Evolutionary conservation across 2,888 invertebrate species (phyloP).

Genomic region (Agrenia bidenticulata): DNA sequence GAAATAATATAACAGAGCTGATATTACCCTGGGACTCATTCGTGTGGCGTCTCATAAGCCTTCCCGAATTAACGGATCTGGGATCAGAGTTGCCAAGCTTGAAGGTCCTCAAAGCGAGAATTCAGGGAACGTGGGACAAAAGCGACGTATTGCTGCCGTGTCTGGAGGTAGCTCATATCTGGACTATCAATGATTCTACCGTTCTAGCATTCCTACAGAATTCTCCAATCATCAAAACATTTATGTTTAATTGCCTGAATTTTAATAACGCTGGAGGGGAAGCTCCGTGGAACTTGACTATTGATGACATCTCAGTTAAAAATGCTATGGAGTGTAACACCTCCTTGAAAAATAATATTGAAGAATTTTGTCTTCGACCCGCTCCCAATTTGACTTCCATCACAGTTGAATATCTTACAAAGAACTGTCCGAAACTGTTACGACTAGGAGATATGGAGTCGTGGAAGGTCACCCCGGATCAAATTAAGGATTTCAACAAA

Average conservation of each 20-base stretch:
- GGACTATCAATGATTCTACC: conserved; percentile 26
- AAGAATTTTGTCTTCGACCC: conserved; percentile 28
- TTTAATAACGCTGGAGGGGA: background rate
- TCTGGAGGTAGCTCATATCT: conserved; percentile 28
- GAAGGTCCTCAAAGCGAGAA: conserved; percentile 21
- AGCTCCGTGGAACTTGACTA: background rate
- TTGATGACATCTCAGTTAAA: background rate
- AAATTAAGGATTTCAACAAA: conserved; percentile 23
- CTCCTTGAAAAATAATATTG: conserved; percentile 9
- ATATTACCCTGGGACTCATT: conserved; percentile 31
- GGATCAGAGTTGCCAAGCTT: conserved; percentile 25
- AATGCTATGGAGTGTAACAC: conserved; percentile 6
- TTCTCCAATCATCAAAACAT: conserved; percentile 23
- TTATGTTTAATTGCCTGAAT: conserved; percentile 30
- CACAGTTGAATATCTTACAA: conserved; percentile 10
- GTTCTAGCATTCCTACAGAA: conserved; percentile 20
- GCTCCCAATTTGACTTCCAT: conserved; percentile 5
- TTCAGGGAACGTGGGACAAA: conserved; percentile 24
- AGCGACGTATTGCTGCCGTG: conserved; percentile 19
- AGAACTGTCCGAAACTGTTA: conserved; percentile 21
- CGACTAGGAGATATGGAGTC: conserved; percentile 36
- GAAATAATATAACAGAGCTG: background rate
- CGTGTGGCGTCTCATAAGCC: conserved; percentile 21
- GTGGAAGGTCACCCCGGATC: conserved; percentile 17
- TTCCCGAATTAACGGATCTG: conserved; percentile 25